Conservation (phyloP, 2,797 vertebrate genomes). For the Propithecus deckenii region DNA sequence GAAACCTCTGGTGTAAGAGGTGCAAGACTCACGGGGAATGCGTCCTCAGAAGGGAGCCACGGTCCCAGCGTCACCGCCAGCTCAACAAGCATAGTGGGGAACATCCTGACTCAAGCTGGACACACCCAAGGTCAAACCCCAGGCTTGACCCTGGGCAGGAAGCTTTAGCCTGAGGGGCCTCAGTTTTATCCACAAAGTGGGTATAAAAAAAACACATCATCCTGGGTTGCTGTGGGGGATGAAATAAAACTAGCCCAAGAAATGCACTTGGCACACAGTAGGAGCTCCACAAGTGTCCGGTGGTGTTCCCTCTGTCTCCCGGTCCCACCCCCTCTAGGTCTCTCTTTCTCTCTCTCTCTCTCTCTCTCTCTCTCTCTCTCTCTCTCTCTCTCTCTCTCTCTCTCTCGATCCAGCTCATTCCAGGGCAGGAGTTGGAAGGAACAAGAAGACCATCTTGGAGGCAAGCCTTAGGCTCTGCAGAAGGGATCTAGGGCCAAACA, state of each 20-base stretch:
- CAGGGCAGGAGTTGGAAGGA: conserved; percentile 60
- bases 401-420: background rate
- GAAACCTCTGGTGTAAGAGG: background rate
- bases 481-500: conserved; percentile 83
- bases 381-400: no score
- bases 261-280: background rate
- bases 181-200: background rate
- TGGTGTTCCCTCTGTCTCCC: background rate
- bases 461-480: conserved; percentile 81
- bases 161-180: background rate
- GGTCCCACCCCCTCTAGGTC: background rate
- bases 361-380: background rate
- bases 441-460: conserved; percentile 77
- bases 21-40: background rate
- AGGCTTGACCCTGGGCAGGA: background rate
- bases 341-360: conserved; percentile 1
- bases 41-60: background rate
- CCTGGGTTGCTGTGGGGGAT: background rate
- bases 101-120: background rate
- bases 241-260: background rate
- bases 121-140: background rate
- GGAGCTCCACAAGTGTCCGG: background rate
- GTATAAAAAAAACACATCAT: background rate
- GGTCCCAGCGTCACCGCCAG: fast-evolving
- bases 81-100: background rate